A percentile compares a stretch with the other conserved stretches of the same genome.
Conservation (phyloP, 2,113 vertebrate genomes). For the Pheucticus melanocephalus region DNA sequence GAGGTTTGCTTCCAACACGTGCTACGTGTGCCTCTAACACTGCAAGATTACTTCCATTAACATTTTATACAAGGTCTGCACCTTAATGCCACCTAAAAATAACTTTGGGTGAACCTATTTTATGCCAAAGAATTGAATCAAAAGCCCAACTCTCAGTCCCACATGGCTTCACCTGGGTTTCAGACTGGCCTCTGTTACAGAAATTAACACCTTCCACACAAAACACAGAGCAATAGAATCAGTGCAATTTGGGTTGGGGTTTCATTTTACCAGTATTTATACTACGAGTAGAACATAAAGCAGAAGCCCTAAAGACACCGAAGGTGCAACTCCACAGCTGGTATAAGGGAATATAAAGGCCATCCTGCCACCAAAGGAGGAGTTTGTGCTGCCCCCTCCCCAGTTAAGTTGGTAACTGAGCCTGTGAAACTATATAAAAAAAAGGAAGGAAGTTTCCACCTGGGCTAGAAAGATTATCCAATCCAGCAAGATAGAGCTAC, state of each 20-base stretch:
- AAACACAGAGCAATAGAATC: neutral
- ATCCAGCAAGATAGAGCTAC: neutral
- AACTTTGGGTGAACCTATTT: neutral
- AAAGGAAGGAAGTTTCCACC: neutral
- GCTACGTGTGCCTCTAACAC: neutral
- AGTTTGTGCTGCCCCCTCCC: rapidly evolving
- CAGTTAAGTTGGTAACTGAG: neutral
- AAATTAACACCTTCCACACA: neutral
- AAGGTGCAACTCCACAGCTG: neutral
- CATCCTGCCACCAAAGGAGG: neutral
- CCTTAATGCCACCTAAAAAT: neutral
- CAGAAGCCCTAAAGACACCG: neutral
- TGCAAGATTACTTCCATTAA: neutral
- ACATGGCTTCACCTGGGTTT: neutral
- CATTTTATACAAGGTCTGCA: neutral
- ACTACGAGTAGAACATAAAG: neutral
- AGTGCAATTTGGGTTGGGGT: neutral
- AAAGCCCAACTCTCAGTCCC: neutral
- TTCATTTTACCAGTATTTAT: neutral
- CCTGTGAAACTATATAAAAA: neutral
- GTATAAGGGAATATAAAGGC: neutral
- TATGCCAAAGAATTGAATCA: neutral
- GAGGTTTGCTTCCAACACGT: neutral
- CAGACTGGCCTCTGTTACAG: neutral
- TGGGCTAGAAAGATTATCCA: neutral